Percentiles rank a stretch among this genome's conserved stretches.
These are phyloP conservation scores for Diorhabda sublineata DNA, from an alignment of 1,140 invertebrate genomes.

Conservation along the genomic window DNA sequence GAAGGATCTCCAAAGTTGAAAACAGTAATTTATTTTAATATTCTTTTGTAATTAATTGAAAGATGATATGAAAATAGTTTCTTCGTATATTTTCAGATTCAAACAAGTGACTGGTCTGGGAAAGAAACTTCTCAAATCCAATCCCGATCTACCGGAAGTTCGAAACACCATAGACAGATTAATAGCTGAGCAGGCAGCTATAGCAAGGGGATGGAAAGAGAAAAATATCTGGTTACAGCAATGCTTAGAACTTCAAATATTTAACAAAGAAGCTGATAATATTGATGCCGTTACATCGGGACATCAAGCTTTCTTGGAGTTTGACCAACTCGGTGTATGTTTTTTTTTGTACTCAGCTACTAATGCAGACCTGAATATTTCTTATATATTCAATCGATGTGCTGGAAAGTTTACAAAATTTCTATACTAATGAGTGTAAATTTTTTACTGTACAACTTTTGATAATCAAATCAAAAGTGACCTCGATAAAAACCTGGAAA, in stretches of 20 bases:
- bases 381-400: no score
- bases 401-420: no score
- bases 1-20: no score
- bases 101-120: constrained; percentile 74
- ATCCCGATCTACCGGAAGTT: constrained; percentile 65
- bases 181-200: constrained; percentile 69
- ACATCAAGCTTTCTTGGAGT: constrained; percentile 91
- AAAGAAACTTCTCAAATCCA: constrained; percentile 65
- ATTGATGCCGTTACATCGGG: constrained; percentile 93
- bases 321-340: constrained; percentile 79
- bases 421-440: no score
- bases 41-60: no score
- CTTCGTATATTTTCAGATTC: constrained; percentile 55
- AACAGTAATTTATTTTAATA: no score
- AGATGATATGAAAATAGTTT: no score
- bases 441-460: no score
- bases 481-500: no score
- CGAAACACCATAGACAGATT: constrained; percentile 70
- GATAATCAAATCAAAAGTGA: no score
- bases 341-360: no score
- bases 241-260: constrained; percentile 81
- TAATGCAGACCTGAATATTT: no score
- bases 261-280: constrained; percentile 95
- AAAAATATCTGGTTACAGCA: constrained; percentile 82
- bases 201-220: constrained; percentile 73